Evolutionary conservation across 2,888 invertebrate species (phyloP).

Genomic region (Trichogramma evanescens): DNA sequence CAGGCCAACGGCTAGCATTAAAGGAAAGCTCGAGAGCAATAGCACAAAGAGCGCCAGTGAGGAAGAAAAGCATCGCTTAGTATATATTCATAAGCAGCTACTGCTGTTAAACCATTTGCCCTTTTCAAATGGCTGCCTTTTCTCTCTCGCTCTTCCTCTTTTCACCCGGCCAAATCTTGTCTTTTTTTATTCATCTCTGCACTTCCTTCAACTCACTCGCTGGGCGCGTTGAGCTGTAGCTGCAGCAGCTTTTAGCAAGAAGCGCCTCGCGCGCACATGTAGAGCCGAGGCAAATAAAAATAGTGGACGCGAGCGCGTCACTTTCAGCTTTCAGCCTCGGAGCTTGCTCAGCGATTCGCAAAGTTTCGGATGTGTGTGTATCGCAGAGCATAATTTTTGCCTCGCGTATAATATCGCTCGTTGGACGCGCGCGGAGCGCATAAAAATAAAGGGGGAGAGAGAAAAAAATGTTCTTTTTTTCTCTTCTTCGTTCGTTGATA

Average conservation of each 20-base stretch:
- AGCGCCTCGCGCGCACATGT: background rate
- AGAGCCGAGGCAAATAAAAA: slow-evolving; percentile 8
- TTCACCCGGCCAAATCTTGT: background rate
- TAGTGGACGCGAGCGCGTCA: slow-evolving; percentile 3
- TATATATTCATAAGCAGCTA: no score
- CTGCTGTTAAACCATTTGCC: no score
- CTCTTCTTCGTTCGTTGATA: no score
- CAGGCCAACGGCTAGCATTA: no score
- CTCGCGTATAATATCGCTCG: background rate
- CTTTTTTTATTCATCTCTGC: background rate
- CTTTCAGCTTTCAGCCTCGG: slow-evolving; percentile 2
- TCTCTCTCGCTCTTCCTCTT: background rate
- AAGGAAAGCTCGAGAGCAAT: no score
- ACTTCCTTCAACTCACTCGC: background rate
- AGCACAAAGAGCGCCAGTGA: no score
- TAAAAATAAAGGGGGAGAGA: no score
- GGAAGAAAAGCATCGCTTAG: no score
- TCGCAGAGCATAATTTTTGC: background rate
- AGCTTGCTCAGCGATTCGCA: slow-evolving; percentile 18
- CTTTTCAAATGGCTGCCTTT: background rate
- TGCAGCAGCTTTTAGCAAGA: background rate
- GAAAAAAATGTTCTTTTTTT: no score
- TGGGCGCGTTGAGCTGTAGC: background rate
- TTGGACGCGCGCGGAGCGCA: no score
- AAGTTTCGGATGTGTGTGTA: slow-evolving; percentile 2